Percentiles rank a stretch among this genome's conserved stretches.
These are phyloP conservation scores for Coptotermes formosanus DNA, from an alignment of 1,140 invertebrate genomes.

Conservation along the genomic window DNA sequence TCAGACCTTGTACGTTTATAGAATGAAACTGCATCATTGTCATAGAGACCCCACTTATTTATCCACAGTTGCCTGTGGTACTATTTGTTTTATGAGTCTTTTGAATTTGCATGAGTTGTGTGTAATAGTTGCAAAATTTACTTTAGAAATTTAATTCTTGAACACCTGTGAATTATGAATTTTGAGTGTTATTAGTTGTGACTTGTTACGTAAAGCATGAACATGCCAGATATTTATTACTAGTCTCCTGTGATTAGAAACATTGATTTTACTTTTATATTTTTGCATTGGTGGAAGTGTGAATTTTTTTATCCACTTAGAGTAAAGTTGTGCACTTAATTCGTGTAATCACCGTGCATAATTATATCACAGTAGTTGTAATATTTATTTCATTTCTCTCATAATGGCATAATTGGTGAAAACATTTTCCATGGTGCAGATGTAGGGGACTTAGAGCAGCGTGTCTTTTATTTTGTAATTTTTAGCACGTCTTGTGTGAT, in stretches of 20 bases:
- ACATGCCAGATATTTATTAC: neutral
- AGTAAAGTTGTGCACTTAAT: neutral
- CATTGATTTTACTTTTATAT: neutral
- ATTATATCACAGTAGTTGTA: neutral
- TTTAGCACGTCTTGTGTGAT: neutral
- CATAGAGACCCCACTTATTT: neutral
- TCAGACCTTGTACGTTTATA: neutral
- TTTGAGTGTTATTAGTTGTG: neutral
- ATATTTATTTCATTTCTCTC: neutral
- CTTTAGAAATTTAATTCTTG: neutral
- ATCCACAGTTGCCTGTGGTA: neutral
- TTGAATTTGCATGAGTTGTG: neutral
- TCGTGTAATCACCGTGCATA: neutral
- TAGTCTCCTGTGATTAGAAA: neutral
- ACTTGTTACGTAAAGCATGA: neutral
- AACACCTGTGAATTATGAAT: neutral
- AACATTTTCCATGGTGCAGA: neutral
- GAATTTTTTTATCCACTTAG: neutral
- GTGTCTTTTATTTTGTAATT: neutral
- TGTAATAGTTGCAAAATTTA: neutral
- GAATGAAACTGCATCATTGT: neutral
- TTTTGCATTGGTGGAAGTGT: neutral
- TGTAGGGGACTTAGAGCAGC: neutral
- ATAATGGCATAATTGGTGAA: neutral
- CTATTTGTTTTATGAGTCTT: neutral